These are phyloP conservation scores for Nesoenas mayeri DNA, from an alignment of 2,113 vertebrate species.

Conservation along the genomic window DNA sequence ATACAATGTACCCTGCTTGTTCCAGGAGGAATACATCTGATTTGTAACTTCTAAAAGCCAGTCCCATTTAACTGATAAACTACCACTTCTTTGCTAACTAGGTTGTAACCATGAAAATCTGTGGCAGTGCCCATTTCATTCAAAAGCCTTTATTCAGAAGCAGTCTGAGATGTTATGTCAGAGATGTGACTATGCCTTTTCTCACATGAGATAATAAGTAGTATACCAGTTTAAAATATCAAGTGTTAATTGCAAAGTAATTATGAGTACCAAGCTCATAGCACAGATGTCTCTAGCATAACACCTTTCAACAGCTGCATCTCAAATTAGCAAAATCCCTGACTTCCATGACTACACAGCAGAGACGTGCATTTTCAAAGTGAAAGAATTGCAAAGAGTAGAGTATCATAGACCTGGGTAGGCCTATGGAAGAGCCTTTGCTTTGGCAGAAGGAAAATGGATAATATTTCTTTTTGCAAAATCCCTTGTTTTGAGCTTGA, in stretches of 20 bases:
- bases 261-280: background rate
- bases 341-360: background rate
- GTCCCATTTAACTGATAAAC: background rate
- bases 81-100: background rate
- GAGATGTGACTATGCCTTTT: background rate
- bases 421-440: background rate
- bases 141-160: background rate
- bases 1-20: background rate
- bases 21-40: background rate
- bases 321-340: background rate
- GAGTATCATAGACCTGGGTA: background rate
- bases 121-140: background rate
- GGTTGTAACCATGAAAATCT: background rate
- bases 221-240: background rate
- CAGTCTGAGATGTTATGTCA: background rate
- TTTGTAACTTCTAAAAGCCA: background rate
- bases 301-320: background rate
- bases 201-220: background rate
- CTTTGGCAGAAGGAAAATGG: background rate
- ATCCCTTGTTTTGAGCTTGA: background rate
- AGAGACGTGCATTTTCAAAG: background rate
- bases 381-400: background rate
- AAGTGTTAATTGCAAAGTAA: background rate
- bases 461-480: background rate
- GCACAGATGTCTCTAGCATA: background rate